These are phyloP conservation scores for Drosophila serrata DNA, from an alignment of 1,140 invertebrate genomes.

Conservation along the genomic window DNA sequence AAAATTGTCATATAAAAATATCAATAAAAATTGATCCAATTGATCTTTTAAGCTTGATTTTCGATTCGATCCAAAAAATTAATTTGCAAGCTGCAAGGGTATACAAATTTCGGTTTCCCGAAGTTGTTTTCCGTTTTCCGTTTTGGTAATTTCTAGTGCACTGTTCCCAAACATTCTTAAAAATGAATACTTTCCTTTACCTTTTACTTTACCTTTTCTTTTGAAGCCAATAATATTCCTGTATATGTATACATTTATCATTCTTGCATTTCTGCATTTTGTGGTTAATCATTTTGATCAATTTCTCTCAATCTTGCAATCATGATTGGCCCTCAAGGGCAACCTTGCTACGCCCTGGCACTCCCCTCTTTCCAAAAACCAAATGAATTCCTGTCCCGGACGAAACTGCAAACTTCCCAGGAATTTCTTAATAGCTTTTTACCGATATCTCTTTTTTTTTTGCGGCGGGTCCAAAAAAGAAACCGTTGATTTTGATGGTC, in stretches of 20 bases:
- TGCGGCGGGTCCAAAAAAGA: constrained; percentile 36
- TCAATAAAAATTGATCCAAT: too few species aligned
- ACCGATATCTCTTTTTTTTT: constrained; percentile 71
- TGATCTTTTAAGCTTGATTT: too few species aligned
- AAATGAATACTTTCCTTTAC: background rate
- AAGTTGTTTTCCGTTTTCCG: too few species aligned
- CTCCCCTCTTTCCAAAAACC: background rate
- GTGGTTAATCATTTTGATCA: constrained; percentile 8
- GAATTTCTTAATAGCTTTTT: constrained; percentile 84
- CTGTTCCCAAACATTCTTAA: too few species aligned
- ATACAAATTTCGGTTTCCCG: too few species aligned
- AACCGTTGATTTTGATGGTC: constrained; percentile 77
- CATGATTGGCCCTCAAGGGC: constrained; percentile 40
- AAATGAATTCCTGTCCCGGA: constrained; percentile 32
- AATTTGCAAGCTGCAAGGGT: too few species aligned
- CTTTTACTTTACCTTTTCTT: too few species aligned
- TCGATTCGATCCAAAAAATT: too few species aligned
- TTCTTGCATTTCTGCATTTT: background rate
- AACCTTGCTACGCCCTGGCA: constrained; percentile 1
- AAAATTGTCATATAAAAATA: too few species aligned
- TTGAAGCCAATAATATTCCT: background rate
- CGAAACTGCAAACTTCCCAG: constrained; percentile 77
- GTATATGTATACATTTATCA: too few species aligned
- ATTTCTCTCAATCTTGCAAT: constrained; percentile 27
- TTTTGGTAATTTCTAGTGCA: too few species aligned